phyloP scores from a whole-genome alignment of 2,888 invertebrate species.

The Hypolimnas misippus region DNA sequence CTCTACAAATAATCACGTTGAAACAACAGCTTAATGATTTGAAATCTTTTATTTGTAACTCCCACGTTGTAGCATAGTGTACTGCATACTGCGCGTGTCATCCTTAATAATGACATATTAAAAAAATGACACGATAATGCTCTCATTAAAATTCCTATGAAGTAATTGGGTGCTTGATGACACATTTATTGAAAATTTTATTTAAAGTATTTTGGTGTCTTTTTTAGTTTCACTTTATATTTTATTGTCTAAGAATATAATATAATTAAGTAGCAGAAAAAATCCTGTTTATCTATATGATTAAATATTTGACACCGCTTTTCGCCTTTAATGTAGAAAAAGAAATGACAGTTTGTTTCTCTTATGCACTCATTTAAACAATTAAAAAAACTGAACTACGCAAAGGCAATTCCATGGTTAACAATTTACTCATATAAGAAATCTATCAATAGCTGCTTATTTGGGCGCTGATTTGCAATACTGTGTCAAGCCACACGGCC shows the following conservation, averaged over 20 bases:
- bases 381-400: too few species aligned
- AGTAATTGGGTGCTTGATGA: constrained; percentile 30
- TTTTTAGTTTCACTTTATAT: neutral
- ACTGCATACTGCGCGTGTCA: constrained; percentile 4
- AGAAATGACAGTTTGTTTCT: too few species aligned
- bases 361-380: too few species aligned
- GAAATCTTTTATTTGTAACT: constrained; percentile 2
- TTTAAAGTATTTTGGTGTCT: neutral
- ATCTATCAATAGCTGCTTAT: too few species aligned
- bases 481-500: too few species aligned
- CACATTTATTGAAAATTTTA: constrained; percentile 17
- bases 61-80: neutral
- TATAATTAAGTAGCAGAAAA: neutral
- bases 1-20: neutral
- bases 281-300: too few species aligned
- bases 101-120: constrained; percentile 16
- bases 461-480: too few species aligned
- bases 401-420: too few species aligned
- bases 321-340: too few species aligned
- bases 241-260: neutral
- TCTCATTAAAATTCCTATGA: constrained; percentile 35
- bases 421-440: too few species aligned
- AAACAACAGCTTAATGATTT: neutral
- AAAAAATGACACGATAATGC: constrained; percentile 14
- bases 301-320: too few species aligned